Conservation (phyloP, 2,113 vertebrate species). For the Gavialis gangeticus region DNA sequence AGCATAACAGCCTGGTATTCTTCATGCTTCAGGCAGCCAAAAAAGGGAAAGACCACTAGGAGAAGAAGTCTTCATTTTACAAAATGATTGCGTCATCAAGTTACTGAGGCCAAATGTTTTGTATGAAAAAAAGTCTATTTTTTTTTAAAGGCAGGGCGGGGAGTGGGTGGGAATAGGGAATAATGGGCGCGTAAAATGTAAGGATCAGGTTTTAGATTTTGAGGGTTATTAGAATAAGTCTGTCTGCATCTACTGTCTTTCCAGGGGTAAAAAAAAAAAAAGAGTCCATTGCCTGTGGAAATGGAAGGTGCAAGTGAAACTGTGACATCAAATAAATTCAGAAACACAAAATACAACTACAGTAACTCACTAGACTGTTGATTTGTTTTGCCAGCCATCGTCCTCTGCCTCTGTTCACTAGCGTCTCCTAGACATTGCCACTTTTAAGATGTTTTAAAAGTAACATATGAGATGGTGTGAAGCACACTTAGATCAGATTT, state of each 20-base stretch:
- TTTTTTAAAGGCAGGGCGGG: neutral
- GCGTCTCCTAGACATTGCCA: neutral
- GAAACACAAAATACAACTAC: neutral
- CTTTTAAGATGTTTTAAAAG: neutral
- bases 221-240: neutral
- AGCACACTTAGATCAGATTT: neutral
- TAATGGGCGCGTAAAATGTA: neutral
- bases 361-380: neutral
- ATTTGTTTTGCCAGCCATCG: neutral
- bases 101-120: constrained; percentile 32
- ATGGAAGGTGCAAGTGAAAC: neutral
- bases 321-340: constrained; percentile 2
- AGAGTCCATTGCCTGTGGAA: neutral
- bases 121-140: neutral
- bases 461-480: neutral
- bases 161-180: neutral
- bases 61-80: neutral
- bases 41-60: neutral
- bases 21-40: neutral
- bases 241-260: neutral
- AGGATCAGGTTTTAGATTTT: constrained; percentile 20
- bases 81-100: neutral
- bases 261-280: neutral
- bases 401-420: neutral
- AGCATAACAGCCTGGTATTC: rapidly evolving